These are phyloP conservation scores for Geotrupes spiniger DNA, from an alignment of 2,888 invertebrate genomes.

Conservation along the genomic window DNA sequence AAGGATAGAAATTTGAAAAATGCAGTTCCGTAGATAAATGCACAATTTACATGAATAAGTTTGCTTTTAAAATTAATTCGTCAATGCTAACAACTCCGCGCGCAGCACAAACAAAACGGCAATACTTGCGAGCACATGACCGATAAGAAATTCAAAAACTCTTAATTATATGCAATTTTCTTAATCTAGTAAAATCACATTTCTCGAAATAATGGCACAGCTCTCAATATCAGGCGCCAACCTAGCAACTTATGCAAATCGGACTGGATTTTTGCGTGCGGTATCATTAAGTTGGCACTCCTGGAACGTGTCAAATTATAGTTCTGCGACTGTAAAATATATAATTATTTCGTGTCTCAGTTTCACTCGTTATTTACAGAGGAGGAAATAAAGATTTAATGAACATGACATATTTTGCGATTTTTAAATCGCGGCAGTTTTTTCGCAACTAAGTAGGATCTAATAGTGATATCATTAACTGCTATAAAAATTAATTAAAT, in stretches of 20 bases:
- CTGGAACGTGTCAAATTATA: constrained; percentile 28
- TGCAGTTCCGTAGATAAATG: too few species aligned
- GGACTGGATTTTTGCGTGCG: constrained; percentile 28
- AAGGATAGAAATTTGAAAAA: too few species aligned
- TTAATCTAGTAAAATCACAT: constrained; percentile 5
- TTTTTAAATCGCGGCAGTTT: too few species aligned
- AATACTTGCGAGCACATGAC: background rate
- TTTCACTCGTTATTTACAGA: background rate
- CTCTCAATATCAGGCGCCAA: constrained; percentile 27
- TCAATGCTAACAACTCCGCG: too few species aligned
- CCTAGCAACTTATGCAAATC: constrained; percentile 30
- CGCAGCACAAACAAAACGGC: too few species aligned
- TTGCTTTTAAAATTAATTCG: too few species aligned
- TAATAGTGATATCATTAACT: background rate
- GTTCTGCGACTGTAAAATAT: constrained; percentile 11
- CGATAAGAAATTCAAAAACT: constrained; percentile 1
- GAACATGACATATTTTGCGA: constrained; percentile 1
- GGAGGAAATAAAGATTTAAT: background rate
- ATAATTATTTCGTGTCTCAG: constrained; percentile 12
- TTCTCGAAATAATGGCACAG: constrained; percentile 6
- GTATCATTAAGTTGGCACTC: constrained; percentile 26
- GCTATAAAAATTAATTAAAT: too few species aligned
- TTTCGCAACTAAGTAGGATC: too few species aligned
- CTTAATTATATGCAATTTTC: constrained; percentile 4
- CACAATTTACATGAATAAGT: too few species aligned